phyloP scores from a whole-genome alignment of 1,140 invertebrate species.

The Cyphomyrmex costatus region DNA sequence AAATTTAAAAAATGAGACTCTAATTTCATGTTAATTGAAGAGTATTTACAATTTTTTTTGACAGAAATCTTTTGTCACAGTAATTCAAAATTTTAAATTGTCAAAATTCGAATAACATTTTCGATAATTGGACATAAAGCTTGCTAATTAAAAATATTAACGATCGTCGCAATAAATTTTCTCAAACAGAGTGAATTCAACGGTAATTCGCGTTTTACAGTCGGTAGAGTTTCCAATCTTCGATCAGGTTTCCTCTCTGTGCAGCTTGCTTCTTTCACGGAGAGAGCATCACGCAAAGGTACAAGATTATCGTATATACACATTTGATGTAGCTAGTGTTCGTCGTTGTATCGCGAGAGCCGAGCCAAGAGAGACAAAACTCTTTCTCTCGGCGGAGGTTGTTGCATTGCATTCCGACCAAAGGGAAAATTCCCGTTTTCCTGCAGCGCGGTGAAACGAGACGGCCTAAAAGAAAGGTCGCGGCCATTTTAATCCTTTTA shows the following conservation, averaged over 20 bases:
- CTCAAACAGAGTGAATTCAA: conserved; percentile 10
- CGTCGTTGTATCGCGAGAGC: conserved; percentile 56
- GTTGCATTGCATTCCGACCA: conserved; percentile 76
- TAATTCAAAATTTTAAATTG: background rate
- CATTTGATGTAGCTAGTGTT: conserved; percentile 73
- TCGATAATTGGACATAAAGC: background rate
- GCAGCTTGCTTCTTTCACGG: conserved; percentile 62
- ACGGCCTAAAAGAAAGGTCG: conserved; percentile 42
- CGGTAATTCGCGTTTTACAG: background rate
- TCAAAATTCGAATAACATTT: conserved; percentile 35
- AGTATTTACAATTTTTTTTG: background rate
- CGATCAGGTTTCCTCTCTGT: conserved; percentile 54
- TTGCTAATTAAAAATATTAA: background rate
- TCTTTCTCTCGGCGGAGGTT: conserved; percentile 52
- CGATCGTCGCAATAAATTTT: conserved; percentile 4
- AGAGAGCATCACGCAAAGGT: conserved; percentile 69
- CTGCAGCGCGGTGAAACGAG: conserved; percentile 68
- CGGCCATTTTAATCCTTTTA: conserved; percentile 58
- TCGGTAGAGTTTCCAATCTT: conserved; percentile 44
- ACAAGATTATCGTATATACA: conserved; percentile 73
- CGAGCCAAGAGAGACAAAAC: conserved; percentile 26
- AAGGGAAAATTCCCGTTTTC: conserved; percentile 71
- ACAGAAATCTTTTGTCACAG: background rate
- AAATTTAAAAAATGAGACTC: background rate
- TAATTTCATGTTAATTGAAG: background rate